Evolutionary conservation across 2,797 vertebrate species (phyloP).

Genomic region (Chrysocyon brachyurus): DNA sequence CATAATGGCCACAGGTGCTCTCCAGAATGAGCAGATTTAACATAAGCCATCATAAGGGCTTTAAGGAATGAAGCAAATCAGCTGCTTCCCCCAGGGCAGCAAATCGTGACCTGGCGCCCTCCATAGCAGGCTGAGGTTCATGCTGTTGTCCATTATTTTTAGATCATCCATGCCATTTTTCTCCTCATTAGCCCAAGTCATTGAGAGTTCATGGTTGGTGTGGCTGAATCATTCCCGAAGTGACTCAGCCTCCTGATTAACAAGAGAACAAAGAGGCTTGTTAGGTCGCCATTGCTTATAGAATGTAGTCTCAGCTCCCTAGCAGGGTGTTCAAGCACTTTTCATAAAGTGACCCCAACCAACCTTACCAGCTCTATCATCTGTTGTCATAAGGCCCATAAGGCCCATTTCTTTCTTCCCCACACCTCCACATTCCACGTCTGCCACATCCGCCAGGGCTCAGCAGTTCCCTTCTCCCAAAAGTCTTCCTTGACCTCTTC

Average conservation of each 20-base stretch:
- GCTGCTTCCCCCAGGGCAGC: neutral
- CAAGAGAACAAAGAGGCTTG: constrained; percentile 51
- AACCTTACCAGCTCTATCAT: neutral
- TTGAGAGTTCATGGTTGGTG: constrained; percentile 54
- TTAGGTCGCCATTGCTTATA: neutral
- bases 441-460: neutral
- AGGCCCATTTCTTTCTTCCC: neutral
- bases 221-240: constrained; percentile 62
- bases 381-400: neutral
- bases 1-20: neutral
- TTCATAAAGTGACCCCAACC: neutral
- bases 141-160: constrained; percentile 44
- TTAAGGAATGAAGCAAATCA: constrained; percentile 21
- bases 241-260: constrained; percentile 75
- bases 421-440: neutral
- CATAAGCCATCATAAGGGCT: neutral
- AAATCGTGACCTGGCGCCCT: neutral
- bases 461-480: neutral
- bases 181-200: constrained; percentile 66
- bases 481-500: neutral
- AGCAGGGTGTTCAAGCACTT: neutral
- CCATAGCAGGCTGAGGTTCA: neutral
- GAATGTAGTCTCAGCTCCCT: constrained; percentile 23
- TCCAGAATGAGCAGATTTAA: neutral
- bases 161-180: constrained; percentile 56